A percentile compares a stretch with the other conserved stretches of the same genome.
Conservation (phyloP, 2,888 invertebrate genomes). For the Branchinecta sandiegonensis region DNA sequence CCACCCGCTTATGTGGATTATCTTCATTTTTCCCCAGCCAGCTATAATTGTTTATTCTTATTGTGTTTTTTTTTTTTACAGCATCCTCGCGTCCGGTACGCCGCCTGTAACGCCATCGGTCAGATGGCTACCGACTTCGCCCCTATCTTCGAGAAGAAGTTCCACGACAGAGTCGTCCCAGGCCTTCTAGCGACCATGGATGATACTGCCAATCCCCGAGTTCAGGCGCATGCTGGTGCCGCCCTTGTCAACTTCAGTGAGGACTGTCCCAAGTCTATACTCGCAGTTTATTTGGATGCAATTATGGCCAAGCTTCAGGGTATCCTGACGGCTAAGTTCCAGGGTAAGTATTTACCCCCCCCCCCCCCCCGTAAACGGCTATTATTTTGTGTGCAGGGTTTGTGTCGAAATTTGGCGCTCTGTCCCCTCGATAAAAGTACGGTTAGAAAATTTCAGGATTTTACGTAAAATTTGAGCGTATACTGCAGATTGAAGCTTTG, state of each 20-base stretch:
- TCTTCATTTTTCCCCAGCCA: too few species aligned
- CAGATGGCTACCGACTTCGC: constrained; percentile 99
- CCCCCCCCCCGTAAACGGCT: too few species aligned
- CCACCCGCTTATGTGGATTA: too few species aligned
- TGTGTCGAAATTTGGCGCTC: too few species aligned
- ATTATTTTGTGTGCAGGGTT: too few species aligned
- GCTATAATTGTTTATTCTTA: constrained; percentile 21
- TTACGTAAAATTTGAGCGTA: too few species aligned
- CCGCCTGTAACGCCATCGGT: constrained; percentile 95
- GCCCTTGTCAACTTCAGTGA: constrained; percentile 98
- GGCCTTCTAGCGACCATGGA: constrained; percentile 74
- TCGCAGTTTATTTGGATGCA: constrained; percentile 74
- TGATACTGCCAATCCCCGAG: constrained; percentile 80
- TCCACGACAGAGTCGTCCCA: constrained; percentile 87
- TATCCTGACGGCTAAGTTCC: constrained; percentile 80
- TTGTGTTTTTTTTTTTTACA: constrained; percentile 33
- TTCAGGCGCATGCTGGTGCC: constrained; percentile 78
- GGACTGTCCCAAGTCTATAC: constrained; percentile 89
- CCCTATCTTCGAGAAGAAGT: constrained; percentile 90
- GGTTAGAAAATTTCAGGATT: too few species aligned
- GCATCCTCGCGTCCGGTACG: constrained; percentile 86
- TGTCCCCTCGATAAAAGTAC: too few species aligned
- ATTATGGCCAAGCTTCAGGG: constrained; percentile 80
- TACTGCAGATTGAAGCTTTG: too few species aligned
- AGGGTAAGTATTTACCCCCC: constrained; percentile 41